Base-by-base conservation (phyloP, 2,113 vertebrate genomes). In the Hepsetus odoe region DNA sequence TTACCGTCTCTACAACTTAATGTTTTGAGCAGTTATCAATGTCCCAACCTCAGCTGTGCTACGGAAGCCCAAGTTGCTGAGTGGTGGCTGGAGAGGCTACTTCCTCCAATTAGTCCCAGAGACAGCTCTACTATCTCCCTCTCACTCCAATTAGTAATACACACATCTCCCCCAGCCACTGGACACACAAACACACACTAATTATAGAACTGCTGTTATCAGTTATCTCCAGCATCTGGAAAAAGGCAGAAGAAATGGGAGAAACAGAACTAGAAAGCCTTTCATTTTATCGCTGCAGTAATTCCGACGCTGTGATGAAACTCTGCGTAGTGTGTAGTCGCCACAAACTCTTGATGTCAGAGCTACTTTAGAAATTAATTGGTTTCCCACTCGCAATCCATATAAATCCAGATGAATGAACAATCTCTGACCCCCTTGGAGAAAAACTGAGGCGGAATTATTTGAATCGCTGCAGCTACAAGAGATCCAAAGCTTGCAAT, bases 121-220 rank as follows among this genome's bases (percentile, higher is more conserved):
- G 14, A 72, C 40, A 32, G n/a, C 49, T 33, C 46, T 68, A 59
- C 20, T 9, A 32, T 49, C 4, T 38, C 67, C 51, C 30, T 28
- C 53, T 38, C 22, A 14, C 46, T 79, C 72, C 76, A 61, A 73
- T 79, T 79, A 73, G 59, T n/a, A 1, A 30, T 18, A 33, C 61
- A 56, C 58, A 55, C n/a, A 13, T 73, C 9, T 20, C 59, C 33
- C 61, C 58, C 24, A 67, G 58, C 77, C 35, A 33, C 33, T 73
- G 74, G 68, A 66, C 71, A 74, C 14, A 70, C 24, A 58, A 14
- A 49, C 58, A 53, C 72, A 68, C 24, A 30, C 55, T 80, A 74
- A 85, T 85, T 85, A 82, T n/a, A 64, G 40, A 65, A 38, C 5
- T 65, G 24, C 44, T 32, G 64, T 71, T 71, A 85, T 80, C 69